Evolutionary conservation across 1,140 invertebrate genomes (phyloP).

Genomic region (Melanaphis sacchari): DNA sequence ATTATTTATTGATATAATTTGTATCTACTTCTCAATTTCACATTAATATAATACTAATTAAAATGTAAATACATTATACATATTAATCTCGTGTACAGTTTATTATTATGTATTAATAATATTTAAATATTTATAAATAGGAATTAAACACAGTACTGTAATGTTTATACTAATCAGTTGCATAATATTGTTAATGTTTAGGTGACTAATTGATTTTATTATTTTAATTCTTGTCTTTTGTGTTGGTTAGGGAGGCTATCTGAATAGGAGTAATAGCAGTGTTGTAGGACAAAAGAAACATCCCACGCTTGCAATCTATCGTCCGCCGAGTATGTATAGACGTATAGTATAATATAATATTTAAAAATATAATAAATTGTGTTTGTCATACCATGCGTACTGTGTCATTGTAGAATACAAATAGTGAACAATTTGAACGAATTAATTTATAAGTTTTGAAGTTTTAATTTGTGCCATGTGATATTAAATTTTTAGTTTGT

Average conservation of each 20-base stretch:
- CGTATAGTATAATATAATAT: not conserved
- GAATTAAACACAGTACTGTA: not conserved
- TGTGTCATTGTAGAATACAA: not conserved
- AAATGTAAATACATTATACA: no score
- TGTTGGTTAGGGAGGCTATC: constrained; percentile 30
- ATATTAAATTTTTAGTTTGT: not conserved
- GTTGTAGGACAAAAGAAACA: constrained; percentile 63
- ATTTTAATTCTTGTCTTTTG: not conserved
- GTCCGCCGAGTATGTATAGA: constrained; percentile 77
- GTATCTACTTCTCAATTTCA: not conserved
- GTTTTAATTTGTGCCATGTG: not conserved
- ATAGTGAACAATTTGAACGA: not conserved
- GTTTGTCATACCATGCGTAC: not conserved
- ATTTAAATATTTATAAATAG: not conserved
- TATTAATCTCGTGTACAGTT: not conserved
- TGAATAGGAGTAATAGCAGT: constrained; percentile 24
- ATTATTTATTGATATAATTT: not conserved
- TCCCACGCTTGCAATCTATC: constrained; percentile 84
- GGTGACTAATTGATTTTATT: not conserved
- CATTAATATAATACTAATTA: not conserved
- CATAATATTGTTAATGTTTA: not conserved
- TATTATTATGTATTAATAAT: not conserved
- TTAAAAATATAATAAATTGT: not conserved
- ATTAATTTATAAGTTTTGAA: not conserved
- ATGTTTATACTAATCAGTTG: not conserved